Conservation (phyloP, 2,888 invertebrate genomes). For the Tupiocoris notatus region DNA sequence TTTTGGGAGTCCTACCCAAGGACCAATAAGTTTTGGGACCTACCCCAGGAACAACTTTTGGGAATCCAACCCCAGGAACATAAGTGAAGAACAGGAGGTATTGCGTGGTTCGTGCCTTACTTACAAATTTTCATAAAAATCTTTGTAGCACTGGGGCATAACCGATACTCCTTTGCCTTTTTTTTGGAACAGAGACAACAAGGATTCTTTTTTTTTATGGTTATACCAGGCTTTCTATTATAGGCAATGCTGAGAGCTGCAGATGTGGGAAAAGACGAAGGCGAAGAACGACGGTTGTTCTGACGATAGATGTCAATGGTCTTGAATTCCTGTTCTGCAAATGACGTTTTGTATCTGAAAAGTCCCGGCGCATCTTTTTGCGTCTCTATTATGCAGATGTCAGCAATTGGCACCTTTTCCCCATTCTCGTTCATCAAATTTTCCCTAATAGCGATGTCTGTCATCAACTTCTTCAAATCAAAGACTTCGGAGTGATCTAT, state of each 20-base stretch:
- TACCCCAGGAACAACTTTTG: too few species aligned
- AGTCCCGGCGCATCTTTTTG: background rate
- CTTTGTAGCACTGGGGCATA: conserved; percentile 20
- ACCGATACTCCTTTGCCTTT: conserved; percentile 16
- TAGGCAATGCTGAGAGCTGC: too few species aligned
- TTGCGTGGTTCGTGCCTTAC: too few species aligned
- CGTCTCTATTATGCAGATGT: background rate
- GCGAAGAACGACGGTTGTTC: too few species aligned
- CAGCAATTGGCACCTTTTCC: background rate
- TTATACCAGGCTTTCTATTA: too few species aligned
- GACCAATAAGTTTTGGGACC: too few species aligned
- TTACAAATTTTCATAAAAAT: conserved; percentile 18
- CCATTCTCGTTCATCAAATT: conserved; percentile 1
- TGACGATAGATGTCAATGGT: background rate
- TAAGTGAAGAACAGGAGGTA: too few species aligned
- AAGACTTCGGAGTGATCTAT: background rate
- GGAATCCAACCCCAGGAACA: too few species aligned
- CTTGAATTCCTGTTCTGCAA: background rate
- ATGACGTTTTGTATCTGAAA: background rate
- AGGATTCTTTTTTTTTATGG: conserved; percentile 13
- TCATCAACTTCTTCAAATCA: background rate
- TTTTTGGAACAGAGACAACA: background rate
- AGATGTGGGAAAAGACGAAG: too few species aligned
- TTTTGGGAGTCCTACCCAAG: too few species aligned
- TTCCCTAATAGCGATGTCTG: background rate